A percentile compares a stretch with the other conserved stretches of the same genome.
phyloP scores from a whole-genome alignment of 2,888 invertebrate genomes.

The Nowickia ferox region DNA sequence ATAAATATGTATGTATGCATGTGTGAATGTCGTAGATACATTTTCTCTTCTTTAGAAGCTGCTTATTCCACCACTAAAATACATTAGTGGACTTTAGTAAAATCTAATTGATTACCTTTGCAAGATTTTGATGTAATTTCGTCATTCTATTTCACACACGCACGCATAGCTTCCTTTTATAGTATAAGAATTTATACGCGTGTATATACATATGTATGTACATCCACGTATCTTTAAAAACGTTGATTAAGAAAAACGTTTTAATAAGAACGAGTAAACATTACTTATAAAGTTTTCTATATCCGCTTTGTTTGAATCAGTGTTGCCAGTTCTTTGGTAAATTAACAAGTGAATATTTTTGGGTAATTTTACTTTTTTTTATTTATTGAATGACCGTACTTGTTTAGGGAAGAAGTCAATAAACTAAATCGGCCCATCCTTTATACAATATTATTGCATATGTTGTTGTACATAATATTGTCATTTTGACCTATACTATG shows the following conservation, averaged over 20 bases:
- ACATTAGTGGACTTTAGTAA: slow-evolving; percentile 13
- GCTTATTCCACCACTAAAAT: slow-evolving; percentile 30
- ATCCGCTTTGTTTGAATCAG: not conserved
- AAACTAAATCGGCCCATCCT: no score
- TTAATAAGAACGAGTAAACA: not conserved
- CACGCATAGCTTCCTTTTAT: not conserved
- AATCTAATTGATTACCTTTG: not conserved
- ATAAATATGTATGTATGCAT: no score
- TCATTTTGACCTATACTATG: no score
- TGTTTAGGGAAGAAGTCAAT: no score
- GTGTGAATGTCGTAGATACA: no score
- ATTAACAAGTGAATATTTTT: not conserved
- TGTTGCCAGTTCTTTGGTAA: not conserved
- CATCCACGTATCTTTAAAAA: not conserved
- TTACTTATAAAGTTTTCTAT: slow-evolving; percentile 3
- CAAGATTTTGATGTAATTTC: slow-evolving; percentile 61
- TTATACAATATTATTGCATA: no score
- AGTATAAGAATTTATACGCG: no score
- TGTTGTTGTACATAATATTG: no score
- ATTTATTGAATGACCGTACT: no score
- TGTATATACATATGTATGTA: no score
- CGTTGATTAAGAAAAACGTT: not conserved
- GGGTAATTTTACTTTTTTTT: not conserved
- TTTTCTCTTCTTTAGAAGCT: not conserved
- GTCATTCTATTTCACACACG: slow-evolving; percentile 34